A percentile compares a stretch with the other conserved stretches of the same genome.
phyloP scores from a whole-genome alignment of 2,113 vertebrate genomes.

The Lethenteron reissneri region DNA sequence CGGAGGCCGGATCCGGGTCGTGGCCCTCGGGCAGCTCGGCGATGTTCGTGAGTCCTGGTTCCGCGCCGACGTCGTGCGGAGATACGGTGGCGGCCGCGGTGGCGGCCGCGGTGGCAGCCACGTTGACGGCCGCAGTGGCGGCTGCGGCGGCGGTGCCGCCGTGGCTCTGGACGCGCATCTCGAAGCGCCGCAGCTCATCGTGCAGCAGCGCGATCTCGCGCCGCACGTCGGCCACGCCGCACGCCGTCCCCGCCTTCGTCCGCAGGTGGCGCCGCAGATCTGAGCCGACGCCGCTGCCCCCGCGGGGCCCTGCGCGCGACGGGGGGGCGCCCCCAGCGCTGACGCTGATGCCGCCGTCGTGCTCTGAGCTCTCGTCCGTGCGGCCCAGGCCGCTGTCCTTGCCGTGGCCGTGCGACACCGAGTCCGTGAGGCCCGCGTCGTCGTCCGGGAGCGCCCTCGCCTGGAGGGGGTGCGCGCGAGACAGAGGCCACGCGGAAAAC shows the following conservation, averaged over 20 bases:
- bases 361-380: constrained; percentile 36
- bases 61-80: too few relatives aligned
- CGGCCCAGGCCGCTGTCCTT: constrained; percentile 39
- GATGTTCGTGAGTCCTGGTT: too few relatives aligned
- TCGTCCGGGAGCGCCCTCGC: too few relatives aligned
- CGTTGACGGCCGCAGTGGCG: background rate
- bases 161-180: background rate
- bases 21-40: too few relatives aligned
- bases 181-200: constrained; percentile 2
- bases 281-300: too few relatives aligned
- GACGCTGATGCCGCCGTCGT: constrained; percentile 18
- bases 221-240: constrained; percentile 25
- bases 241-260: constrained; percentile 25
- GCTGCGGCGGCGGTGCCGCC: background rate
- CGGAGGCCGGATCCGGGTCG: too few relatives aligned
- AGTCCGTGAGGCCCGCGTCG: too few relatives aligned
- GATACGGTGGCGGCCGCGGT: background rate
- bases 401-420: constrained; percentile 27
- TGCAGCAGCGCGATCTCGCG: constrained; percentile 5
- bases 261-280: constrained; percentile 6
- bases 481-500: too few relatives aligned
- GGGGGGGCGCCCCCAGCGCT: too few relatives aligned
- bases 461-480: too few relatives aligned
- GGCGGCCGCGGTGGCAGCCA: background rate
- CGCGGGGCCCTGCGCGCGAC: too few relatives aligned